Percentiles rank a stretch among this genome's conserved stretches.
Conservation (phyloP, 2,797 vertebrate species). For the Crotalus adamanteus region DNA sequence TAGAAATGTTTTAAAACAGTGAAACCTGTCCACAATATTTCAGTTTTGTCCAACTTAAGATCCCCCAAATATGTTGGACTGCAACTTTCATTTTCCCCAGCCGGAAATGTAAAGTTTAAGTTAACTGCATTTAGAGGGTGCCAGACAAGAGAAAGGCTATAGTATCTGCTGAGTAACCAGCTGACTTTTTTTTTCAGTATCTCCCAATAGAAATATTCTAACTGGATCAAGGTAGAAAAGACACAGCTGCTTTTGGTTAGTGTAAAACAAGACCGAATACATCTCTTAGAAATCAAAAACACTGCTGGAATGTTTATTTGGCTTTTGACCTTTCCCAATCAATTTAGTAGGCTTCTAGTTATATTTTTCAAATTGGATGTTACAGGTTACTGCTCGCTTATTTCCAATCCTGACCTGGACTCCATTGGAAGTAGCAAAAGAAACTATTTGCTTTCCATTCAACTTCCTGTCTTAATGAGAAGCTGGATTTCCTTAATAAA, state of each 20-base stretch:
- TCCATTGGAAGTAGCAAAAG: background rate
- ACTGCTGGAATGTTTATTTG: background rate
- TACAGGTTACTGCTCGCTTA: background rate
- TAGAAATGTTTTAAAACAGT: background rate
- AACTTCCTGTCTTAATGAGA: background rate
- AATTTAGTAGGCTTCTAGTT: background rate
- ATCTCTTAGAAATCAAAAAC: background rate
- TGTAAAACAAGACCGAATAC: background rate
- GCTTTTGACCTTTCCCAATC: constrained; percentile 4
- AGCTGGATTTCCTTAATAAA: background rate
- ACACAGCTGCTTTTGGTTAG: background rate
- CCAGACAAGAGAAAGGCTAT: background rate
- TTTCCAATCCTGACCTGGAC: background rate
- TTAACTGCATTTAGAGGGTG: background rate
- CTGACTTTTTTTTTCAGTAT: background rate
- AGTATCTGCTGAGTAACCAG: background rate
- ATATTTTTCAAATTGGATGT: background rate
- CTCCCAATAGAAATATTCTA: background rate
- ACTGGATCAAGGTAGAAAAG: background rate
- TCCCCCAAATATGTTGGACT: background rate
- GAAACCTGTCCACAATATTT: background rate
- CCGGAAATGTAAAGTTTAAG: background rate
- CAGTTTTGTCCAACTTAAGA: background rate
- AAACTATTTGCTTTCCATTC: background rate
- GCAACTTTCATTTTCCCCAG: background rate